These are phyloP conservation scores for Oriolus oriolus DNA, from an alignment of 2,113 vertebrate genomes.

Conservation along the genomic window DNA sequence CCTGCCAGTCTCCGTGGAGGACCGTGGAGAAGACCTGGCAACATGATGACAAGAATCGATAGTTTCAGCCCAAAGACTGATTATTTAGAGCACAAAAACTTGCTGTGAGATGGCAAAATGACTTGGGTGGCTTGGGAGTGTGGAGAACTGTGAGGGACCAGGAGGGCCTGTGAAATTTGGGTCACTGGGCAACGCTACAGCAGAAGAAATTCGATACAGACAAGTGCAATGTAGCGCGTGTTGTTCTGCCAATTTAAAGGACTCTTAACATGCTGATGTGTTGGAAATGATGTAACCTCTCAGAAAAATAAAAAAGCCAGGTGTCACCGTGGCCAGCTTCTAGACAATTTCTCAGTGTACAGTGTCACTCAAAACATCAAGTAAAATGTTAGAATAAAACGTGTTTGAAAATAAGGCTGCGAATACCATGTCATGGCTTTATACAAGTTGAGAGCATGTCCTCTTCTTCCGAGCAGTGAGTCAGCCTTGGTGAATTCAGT, in stretches of 20 bases:
- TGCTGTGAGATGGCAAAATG: neutral
- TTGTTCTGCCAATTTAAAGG: constrained; percentile 8
- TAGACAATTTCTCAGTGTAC: constrained; percentile 2
- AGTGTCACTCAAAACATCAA: constrained; percentile 29
- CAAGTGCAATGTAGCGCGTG: neutral
- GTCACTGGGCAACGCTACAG: neutral
- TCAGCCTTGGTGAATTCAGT: neutral
- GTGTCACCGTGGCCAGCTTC: neutral
- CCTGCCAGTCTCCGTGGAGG: neutral
- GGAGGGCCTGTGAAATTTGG: neutral
- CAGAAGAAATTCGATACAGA: neutral
- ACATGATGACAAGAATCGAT: neutral
- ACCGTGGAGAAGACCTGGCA: fast-evolving
- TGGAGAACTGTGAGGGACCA: neutral
- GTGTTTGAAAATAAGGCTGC: neutral
- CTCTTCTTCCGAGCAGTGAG: neutral
- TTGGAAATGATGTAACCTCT: constrained; percentile 22
- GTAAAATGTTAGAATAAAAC: neutral
- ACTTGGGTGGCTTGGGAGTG: neutral
- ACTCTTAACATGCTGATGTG: neutral
- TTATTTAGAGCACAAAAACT: neutral
- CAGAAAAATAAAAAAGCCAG: constrained; percentile 1
- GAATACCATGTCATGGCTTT: neutral
- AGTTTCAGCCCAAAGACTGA: neutral
- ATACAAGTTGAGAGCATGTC: neutral